Evolutionary conservation across 2,113 vertebrate genomes (phyloP).

Genomic region (Corythaeola cristata): DNA sequence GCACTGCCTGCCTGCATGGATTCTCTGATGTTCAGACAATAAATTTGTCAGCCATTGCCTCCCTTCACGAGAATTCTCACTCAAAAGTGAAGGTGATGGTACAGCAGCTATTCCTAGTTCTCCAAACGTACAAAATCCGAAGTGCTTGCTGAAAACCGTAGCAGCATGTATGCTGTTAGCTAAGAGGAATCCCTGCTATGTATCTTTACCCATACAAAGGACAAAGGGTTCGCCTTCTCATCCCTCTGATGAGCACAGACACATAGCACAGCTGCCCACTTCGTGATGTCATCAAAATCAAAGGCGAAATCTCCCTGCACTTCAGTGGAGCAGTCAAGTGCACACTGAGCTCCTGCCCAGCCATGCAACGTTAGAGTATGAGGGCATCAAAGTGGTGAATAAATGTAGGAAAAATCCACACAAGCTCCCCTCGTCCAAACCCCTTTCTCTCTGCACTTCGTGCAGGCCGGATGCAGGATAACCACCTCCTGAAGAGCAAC

Average conservation of each 20-base stretch:
- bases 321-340: not conserved
- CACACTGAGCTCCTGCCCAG: not conserved
- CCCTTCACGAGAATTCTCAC: not conserved
- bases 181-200: not conserved
- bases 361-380: not conserved
- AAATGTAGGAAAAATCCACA: not conserved
- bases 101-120: not conserved
- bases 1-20: fast-evolving
- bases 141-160: not conserved
- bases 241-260: not conserved
- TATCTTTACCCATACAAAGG: not conserved
- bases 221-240: not conserved
- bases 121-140: not conserved
- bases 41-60: not conserved
- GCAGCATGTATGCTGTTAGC: fast-evolving
- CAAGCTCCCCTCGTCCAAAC: not conserved
- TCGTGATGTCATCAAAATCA: not conserved
- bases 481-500: not conserved
- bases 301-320: not conserved
- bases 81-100: not conserved
- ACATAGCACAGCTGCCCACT: not conserved
- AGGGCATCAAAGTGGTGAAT: not conserved
- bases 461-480: not conserved
- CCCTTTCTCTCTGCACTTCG: not conserved
- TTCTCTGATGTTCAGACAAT: not conserved